Evolutionary conservation across 2,113 vertebrate species (phyloP), one percentile per base, ranked within the genome.

Genomic region (Meleagris gallopavo): DNA sequence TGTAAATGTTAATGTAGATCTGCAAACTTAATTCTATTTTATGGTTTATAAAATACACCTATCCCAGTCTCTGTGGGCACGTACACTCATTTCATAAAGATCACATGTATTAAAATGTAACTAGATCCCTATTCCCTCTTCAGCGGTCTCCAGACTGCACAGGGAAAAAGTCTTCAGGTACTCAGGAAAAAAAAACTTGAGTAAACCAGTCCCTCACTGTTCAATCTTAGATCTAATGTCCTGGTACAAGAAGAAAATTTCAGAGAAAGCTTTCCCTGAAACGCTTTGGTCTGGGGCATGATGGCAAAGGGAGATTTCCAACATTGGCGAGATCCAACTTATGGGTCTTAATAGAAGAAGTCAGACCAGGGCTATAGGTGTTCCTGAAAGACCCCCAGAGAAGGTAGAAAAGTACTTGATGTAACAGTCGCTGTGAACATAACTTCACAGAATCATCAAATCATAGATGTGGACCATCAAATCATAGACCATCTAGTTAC

Each of bases 11-110:
- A 89, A 78, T 89, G 41, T 9, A 85, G 74, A 87, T 55, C 73
- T 89, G 67, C 66, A 92, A 79, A 87, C 30, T 93, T 48, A 65
- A 40, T 93, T 92, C 66, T 94, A 55, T 90, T 92, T 93, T 95
- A 90, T 58, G 38, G 71, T 94, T 95, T 94, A 70, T 95, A 93
- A 90, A 93, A 70, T 45, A 70, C 17, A 93, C 70, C 86, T 93
- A 82, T 89, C 9, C 2, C 34, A 65, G 81, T 90, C 93, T 96
- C 96, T 73, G 16, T 87, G 90, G 89, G 40, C 93, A 79, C 76
- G 86, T 92, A 92, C 43, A 15, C 27, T 79, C n/a, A 72, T 90
- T 92, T 93, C 78, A 90, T 95, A 89, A 92, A 94, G 93, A 76
- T 89, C 58, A 21, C 40, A 45, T 86, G 24, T 76, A 92, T 90